Evolutionary conservation across 2,113 vertebrate species (phyloP), one percentile per base, ranked within the genome.

Genomic region (Chaetorhynchus papuensis): DNA sequence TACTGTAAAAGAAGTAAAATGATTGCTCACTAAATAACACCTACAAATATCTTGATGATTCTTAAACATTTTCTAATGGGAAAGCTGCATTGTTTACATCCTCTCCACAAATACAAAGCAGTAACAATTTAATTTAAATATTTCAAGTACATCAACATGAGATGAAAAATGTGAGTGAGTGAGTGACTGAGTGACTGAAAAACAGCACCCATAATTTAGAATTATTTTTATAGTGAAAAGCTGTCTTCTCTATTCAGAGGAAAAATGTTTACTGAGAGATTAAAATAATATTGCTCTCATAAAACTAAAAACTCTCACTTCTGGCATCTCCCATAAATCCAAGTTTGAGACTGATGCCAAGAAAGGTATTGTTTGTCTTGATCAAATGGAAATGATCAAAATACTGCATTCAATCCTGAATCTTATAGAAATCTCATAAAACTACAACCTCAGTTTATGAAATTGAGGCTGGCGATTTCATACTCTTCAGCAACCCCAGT

Each of bases 181-280:
- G 16, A 31, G 8, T 37, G 57, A 76, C 4, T 49, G 72, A 60
- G 15, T 84, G 24, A 85, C n/a, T 60, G 45, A 82, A 85, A 85
- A 89, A 39, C 9, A 65, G 9, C 37, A 50, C 22, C 27, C 0
- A 1, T 54, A 76, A 91, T 87, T 91, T 72, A 57, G 27, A 79
- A 82, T 89, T 65, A 72, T 83, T 93, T 92, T 95, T 75, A 61
- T 47, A 61, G 54, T 47, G 45, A 49, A 91, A 96, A 95, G 14
- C 6, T 77, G 37, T 89, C 45, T 18, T 91, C 76, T 89, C 28
- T 79, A 23, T 84, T 85, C 30, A 39, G 54, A 96, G 6, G 14
- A 69, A 87, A 71, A 89, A 39, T 71, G 13, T 89, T 90, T 93
- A 53, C 30, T 15, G 19, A 85, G 39, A 89, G 54, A 95, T 80